Conservation (phyloP, 2,113 vertebrate species). For the Nannospalax galili region DNA sequence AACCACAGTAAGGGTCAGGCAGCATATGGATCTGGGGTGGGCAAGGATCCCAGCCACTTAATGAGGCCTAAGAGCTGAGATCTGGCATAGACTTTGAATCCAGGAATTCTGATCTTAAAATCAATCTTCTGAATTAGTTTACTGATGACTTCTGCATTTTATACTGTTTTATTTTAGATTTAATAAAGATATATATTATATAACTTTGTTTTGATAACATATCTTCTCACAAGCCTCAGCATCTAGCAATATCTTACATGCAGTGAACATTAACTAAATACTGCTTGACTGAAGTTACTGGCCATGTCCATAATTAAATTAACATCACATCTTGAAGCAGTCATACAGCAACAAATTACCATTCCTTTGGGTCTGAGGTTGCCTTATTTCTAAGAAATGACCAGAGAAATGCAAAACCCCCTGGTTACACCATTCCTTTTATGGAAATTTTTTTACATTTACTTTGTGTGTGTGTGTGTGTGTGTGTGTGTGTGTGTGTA, state of each 20-base stretch:
- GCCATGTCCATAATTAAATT: slow-evolving; percentile 23
- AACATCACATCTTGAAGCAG: neutral
- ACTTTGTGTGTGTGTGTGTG: no score
- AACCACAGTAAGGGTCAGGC: no score
- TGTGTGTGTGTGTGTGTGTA: no score
- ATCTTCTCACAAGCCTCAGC: neutral
- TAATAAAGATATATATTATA: slow-evolving; percentile 6
- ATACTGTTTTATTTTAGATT: slow-evolving; percentile 10
- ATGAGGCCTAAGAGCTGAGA: neutral
- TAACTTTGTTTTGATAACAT: slow-evolving; percentile 2
- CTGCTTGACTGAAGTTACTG: slow-evolving; percentile 2
- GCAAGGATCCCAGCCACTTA: no score
- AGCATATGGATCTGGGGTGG: no score
- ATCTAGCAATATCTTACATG: neutral
- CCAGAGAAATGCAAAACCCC: neutral
- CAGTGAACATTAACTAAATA: neutral
- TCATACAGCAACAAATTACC: slow-evolving; percentile 1
- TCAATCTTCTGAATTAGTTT: neutral
- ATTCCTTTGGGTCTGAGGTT: slow-evolving; percentile 9
- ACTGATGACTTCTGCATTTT: neutral
- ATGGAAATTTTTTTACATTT: neutral
- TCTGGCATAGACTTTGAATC: slow-evolving; percentile 26
- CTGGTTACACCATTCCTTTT: neutral
- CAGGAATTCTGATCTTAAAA: neutral
- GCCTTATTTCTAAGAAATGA: slow-evolving; percentile 9